These are phyloP conservation scores for Melitaea cinxia DNA, from an alignment of 1,140 invertebrate genomes.

Conservation along the genomic window DNA sequence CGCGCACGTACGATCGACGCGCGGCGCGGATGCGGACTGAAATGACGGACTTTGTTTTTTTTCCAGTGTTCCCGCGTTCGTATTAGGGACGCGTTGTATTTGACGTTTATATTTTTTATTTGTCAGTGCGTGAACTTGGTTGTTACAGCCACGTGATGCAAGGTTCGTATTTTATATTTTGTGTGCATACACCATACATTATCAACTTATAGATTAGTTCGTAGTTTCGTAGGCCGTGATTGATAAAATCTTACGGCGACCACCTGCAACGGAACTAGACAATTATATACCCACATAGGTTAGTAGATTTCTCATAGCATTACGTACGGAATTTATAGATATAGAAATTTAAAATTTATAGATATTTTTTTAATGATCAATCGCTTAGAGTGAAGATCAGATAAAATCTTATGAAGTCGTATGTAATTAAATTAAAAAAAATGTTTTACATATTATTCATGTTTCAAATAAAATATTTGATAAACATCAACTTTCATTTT, in stretches of 20 bases:
- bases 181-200: not conserved
- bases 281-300: constrained; percentile 17
- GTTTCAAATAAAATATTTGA: no score
- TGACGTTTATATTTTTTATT: constrained; percentile 41
- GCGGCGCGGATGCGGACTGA: constrained; percentile 41
- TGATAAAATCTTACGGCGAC: constrained; percentile 5
- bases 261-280: constrained; percentile 7
- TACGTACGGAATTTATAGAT: constrained; percentile 4
- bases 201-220: not conserved
- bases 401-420: no score
- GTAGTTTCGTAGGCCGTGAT: not conserved
- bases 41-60: constrained; percentile 34
- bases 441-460: no score
- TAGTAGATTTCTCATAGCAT: not conserved
- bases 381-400: no score
- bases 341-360: not conserved
- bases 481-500: no score
- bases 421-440: no score
- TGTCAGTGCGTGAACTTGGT: constrained; percentile 41
- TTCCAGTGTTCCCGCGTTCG: constrained; percentile 49
- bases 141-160: constrained; percentile 41
- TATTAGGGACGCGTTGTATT: constrained; percentile 44
- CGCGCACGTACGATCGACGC: constrained; percentile 33
- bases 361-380: not conserved
- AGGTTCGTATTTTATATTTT: constrained; percentile 34